phyloP scores from a whole-genome alignment of 2,113 vertebrate genomes.

The Galeopterus variegatus region DNA sequence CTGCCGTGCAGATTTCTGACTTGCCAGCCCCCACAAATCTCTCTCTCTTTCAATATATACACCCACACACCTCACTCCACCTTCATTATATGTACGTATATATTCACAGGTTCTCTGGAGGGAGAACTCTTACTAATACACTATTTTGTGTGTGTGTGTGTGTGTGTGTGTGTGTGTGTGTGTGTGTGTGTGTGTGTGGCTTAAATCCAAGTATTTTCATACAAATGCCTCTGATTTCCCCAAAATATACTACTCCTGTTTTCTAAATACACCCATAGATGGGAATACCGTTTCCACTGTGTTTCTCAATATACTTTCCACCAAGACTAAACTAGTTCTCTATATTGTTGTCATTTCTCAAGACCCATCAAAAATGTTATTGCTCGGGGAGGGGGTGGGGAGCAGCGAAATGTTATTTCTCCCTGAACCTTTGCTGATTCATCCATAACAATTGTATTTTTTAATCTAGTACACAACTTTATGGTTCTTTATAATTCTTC shows the following conservation, averaged over 20 bases:
- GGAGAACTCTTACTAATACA: not conserved
- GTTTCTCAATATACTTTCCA: not conserved
- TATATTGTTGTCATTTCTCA: not conserved
- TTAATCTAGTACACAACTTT: not conserved
- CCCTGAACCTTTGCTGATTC: not conserved
- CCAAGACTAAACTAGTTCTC: not conserved
- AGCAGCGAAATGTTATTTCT: not conserved
- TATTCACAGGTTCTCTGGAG: not conserved
- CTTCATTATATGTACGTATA: no score
- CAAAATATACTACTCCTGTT: not conserved
- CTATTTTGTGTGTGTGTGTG: no score
- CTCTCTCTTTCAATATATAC: fast-evolving
- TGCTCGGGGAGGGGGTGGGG: no score
- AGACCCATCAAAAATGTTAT: not conserved
- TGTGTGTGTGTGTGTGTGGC: not conserved
- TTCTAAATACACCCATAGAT: not conserved
- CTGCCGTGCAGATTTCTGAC: not conserved
- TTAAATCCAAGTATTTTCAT: not conserved
- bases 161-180: no score
- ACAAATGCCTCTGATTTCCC: not conserved
- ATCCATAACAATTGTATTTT: not conserved
- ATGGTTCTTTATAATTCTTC: not conserved
- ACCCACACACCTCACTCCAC: not conserved
- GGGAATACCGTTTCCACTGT: not conserved
- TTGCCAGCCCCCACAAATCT: not conserved